Evolutionary conservation across 1,140 invertebrate genomes (phyloP).

Genomic region (Lepidurus arcticus): DNA sequence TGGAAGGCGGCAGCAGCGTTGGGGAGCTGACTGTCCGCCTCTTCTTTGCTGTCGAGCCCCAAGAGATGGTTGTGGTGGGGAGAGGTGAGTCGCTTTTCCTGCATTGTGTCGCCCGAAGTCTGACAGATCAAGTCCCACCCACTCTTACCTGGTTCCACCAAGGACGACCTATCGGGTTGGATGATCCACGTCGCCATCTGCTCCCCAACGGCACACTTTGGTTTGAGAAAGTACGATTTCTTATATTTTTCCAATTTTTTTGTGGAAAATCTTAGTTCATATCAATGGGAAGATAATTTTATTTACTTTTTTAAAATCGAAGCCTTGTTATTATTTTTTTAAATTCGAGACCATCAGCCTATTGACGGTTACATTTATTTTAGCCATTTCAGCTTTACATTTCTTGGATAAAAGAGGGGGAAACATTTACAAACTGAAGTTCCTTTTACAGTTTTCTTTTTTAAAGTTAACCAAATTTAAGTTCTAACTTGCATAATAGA

Average conservation of each 20-base stretch:
- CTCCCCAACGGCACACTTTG: constrained; percentile 45
- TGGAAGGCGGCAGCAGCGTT: background rate
- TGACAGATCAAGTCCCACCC: constrained; percentile 12
- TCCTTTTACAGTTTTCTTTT: too few relatives aligned
- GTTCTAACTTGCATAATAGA: too few relatives aligned
- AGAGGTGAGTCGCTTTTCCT: constrained; percentile 22
- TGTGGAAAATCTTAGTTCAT: background rate
- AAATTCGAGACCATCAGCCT: too few relatives aligned
- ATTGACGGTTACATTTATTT: too few relatives aligned
- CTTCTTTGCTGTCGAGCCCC: constrained; percentile 15
- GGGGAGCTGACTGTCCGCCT: constrained; percentile 1
- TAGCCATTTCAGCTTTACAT: too few relatives aligned
- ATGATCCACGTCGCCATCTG: constrained; percentile 38
- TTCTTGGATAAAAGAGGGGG: too few relatives aligned
- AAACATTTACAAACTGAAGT: too few relatives aligned
- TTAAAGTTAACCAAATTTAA: too few relatives aligned
- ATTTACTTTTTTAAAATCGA: background rate
- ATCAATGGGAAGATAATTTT: background rate
- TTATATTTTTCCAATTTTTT: background rate
- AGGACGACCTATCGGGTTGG: constrained; percentile 34
- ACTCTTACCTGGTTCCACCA: constrained; percentile 38
- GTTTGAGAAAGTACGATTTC: constrained; percentile 39
- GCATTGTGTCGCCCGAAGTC: background rate
- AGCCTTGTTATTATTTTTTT: background rate
- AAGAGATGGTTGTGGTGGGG: constrained; percentile 22